Evolutionary conservation across 2,797 vertebrate species (phyloP), one percentile per base, ranked within the genome.

Genomic region (Protonibea diacanthus): DNA sequence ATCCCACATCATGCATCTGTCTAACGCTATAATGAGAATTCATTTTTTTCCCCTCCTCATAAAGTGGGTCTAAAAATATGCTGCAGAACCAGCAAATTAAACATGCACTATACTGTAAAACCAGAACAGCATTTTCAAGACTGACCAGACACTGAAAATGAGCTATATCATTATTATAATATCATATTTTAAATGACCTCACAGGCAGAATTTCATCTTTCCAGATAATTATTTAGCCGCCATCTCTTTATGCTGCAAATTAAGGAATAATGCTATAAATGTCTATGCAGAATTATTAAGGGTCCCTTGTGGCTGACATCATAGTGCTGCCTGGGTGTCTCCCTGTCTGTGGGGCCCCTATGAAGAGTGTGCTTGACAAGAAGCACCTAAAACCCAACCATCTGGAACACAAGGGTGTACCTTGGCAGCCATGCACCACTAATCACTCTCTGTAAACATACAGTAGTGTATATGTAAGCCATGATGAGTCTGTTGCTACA

Each of bases 401-500:
- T 91, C 88, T 92, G 92, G 90, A 91, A 74, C 62, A 57, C 59
- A 76, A 56, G 73, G 67, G 63, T 87, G 65, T 75, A 89, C 74
- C 72, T 84, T 84, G 87, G 90, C 84, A 88, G 71, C 76, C 59
- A 18, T 42, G 81, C 83, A 74, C 56, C 45, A 51, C 82, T 83
- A 84, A 93, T 89, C 89, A 85, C 72, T 62, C 53, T 78, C 55
- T 84, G 72, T 92, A 92, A 91, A 92, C 90, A 91, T 88, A 90
- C 87, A 92, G 92, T 89, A 92, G 88, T 78, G 76, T 87, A 82
- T 89, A 83, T 84, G 84, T 81, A 88, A 76, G 23, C 59, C 61
- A 53, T 83, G 80, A 90, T 88, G 86, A 89, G 74, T 65, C 48
- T 74, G 78, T 74, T 74, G 71, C 48, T 55, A 29, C 62, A 85